Conservation (phyloP, 2,113 vertebrate genomes). For the Sporophila hypoxantha region DNA sequence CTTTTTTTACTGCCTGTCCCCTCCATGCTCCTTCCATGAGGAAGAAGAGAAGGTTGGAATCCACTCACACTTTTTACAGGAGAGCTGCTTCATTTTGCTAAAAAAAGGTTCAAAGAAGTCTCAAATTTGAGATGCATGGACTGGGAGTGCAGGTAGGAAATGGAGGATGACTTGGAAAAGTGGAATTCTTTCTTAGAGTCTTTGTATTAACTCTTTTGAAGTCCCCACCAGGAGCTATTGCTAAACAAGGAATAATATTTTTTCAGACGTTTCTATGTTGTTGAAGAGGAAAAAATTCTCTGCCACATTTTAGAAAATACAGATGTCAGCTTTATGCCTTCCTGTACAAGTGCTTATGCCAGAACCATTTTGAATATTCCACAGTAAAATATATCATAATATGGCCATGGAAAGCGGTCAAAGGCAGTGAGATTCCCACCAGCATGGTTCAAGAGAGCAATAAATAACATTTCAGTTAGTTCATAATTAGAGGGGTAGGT, state of each 20-base stretch:
- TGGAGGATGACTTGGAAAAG: neutral
- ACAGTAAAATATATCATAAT: neutral
- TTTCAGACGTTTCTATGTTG: neutral
- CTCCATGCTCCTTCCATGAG: neutral
- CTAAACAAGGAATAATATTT: neutral
- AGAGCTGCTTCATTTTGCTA: neutral
- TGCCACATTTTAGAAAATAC: neutral
- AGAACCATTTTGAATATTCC: neutral
- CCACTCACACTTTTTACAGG: neutral
- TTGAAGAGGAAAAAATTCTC: neutral
- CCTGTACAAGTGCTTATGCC: neutral
- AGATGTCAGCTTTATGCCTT: neutral
- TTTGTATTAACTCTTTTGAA: neutral
- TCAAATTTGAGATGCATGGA: fast-evolving
- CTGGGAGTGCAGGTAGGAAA: neutral
- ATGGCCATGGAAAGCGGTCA: neutral
- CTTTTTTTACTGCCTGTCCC: neutral
- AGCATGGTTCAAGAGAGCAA: neutral
- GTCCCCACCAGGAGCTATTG: neutral
- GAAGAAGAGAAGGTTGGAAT: neutral
- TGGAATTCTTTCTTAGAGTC: neutral
- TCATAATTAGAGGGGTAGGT: conserved; percentile 5
- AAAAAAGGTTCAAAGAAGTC: neutral
- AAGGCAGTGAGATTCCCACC: neutral
- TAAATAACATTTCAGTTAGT: neutral